Percentiles rank a stretch among this genome's conserved stretches.
Conservation (phyloP, 2,888 invertebrate species). For the Volucella inanis region DNA sequence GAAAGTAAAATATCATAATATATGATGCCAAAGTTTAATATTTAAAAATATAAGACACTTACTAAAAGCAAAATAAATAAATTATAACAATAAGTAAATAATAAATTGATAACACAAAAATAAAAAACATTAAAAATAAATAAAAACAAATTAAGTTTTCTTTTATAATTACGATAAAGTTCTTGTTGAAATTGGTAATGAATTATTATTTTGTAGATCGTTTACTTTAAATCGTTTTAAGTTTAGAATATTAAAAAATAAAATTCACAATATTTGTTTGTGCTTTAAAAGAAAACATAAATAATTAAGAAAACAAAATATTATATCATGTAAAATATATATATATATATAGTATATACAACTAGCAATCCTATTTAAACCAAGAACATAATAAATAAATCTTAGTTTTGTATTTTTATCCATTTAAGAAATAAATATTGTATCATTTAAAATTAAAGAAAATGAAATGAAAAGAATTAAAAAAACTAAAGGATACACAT, state of each 20-base stretch:
- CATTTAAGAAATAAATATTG: neutral
- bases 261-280: conserved; percentile 25
- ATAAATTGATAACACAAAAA: conserved; percentile 12
- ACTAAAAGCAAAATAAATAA: conserved; percentile 25
- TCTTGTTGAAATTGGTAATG: conserved; percentile 37
- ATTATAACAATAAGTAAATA: conserved; percentile 21
- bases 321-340: conserved; percentile 53
- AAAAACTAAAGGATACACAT: conserved; percentile 18
- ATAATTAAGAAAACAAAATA: conserved; percentile 30
- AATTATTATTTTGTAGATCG: conserved; percentile 10
- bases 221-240: neutral
- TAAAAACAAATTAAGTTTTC: conserved; percentile 2
- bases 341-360: neutral
- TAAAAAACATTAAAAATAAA: neutral
- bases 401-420: conserved; percentile 29
- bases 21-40: conserved; percentile 73
- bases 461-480: neutral
- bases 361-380: conserved; percentile 42
- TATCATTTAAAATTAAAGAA: no score
- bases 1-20: conserved; percentile 71
- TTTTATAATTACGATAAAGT: conserved; percentile 5
- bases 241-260: no score
- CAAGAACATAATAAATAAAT: conserved; percentile 29
- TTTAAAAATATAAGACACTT: conserved; percentile 36
- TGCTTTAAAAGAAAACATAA: conserved; percentile 5